Conservation (phyloP, 2,797 vertebrate species). For the Labroides dimidiatus region DNA sequence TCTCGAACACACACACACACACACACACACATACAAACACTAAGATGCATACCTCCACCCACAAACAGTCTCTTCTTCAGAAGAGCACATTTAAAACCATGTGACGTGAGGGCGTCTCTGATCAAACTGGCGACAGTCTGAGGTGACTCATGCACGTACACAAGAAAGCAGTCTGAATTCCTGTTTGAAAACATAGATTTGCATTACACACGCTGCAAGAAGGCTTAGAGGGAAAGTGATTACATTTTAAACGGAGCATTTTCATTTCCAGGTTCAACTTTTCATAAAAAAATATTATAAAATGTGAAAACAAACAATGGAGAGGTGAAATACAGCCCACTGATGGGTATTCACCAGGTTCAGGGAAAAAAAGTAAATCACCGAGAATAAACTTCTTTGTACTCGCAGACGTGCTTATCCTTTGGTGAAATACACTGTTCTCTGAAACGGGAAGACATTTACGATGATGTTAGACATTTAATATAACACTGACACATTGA, state of each 20-base stretch:
- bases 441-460: too few species aligned
- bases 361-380: too few species aligned
- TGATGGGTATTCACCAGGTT: too few species aligned
- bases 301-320: too few species aligned
- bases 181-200: conserved; percentile 58
- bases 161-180: conserved; percentile 27
- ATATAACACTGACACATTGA: too few species aligned
- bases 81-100: conserved; percentile 58
- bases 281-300: too few species aligned
- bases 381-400: too few species aligned
- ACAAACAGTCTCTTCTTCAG: conserved; percentile 59
- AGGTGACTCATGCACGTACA: conserved; percentile 58
- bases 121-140: conserved; percentile 66
- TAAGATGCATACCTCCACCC: conserved; percentile 42
- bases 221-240: conserved; percentile 48
- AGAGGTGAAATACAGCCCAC: too few species aligned
- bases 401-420: too few species aligned
- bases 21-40: conserved; percentile 22
- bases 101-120: conserved; percentile 60
- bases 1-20: conserved; percentile 40
- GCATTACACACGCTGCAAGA: conserved; percentile 39
- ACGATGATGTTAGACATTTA: too few species aligned
- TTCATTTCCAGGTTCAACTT: conserved; percentile 1
- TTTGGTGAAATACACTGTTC: too few species aligned
- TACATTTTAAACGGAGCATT: conserved; percentile 41